Evolutionary conservation across 2,797 vertebrate species (phyloP).

Genomic region (Bovichtus diacanthus): DNA sequence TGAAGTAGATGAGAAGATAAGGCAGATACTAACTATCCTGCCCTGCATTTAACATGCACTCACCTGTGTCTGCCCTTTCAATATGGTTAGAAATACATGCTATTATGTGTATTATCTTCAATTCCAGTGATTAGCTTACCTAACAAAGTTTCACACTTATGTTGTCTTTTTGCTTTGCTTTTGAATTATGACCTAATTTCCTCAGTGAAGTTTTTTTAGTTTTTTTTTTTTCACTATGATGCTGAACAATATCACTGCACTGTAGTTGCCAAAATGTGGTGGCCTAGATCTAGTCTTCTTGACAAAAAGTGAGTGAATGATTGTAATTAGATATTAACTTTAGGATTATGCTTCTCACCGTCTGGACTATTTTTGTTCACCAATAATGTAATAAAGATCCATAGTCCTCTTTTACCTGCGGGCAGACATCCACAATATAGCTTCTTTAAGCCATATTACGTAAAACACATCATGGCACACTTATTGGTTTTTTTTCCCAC

Average conservation of each 20-base stretch:
- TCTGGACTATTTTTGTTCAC: conserved; percentile 15
- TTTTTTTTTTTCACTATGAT: too few relatives aligned
- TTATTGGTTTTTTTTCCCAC: background rate
- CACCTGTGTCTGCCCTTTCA: background rate
- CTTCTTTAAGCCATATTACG: background rate
- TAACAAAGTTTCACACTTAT: too few relatives aligned
- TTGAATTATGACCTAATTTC: background rate
- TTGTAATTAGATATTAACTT: conserved; percentile 18
- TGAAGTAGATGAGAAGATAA: background rate
- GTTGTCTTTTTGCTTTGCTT: too few relatives aligned
- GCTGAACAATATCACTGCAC: background rate
- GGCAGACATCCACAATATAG: background rate
- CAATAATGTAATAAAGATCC: conserved; percentile 10
- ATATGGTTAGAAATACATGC: background rate
- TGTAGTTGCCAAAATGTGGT: conserved; percentile 2
- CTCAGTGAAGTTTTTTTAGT: too few relatives aligned
- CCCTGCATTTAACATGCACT: background rate
- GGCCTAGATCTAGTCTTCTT: conserved; percentile 25
- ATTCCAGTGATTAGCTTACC: too few relatives aligned
- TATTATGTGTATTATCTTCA: background rate
- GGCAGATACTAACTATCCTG: background rate
- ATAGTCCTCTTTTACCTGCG: conserved; percentile 11
- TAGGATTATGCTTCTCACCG: conserved; percentile 4
- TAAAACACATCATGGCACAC: conserved; percentile 4
- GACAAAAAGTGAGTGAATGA: conserved; percentile 23